Base-by-base conservation (phyloP, 2,888 invertebrate species). In the Caenorhabditis panamensis region DNA sequence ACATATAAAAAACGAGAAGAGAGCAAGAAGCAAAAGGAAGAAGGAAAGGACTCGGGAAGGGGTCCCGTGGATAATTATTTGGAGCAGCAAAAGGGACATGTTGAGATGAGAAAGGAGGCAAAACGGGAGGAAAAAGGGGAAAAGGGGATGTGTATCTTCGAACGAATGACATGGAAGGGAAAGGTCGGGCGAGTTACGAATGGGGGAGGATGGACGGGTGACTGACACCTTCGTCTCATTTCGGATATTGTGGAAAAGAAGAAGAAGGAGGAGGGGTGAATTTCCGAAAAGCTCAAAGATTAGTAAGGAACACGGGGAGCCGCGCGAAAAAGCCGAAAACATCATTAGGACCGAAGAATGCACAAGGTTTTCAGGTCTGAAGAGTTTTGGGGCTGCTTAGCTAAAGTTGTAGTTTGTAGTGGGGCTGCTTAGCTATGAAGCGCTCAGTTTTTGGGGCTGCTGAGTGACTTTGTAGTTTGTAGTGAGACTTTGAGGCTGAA, bases 11-110 rank as follows among this genome's bases (percentile, higher is more conserved):
- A 53, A 36, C 53, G 31, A n/a, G 18, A 28, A 53, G 16, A 22
- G 28, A 36, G 61, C 16, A 44, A 56, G 54, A 58, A 24, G 24
- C 16, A 26, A 24, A 5, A 31, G 37, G 67, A 31, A 51, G 51
- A 49, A 22, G 28, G n/a, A n/a, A n/a, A n/a, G n/a, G n/a, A n/a
- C n/a, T n/a, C n/a, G n/a, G n/a, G n/a, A 66, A 41, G 26, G 13
- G 26, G 37, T 36, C 20, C 59, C 59, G 20, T 26, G 59, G 59
- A 59, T 59, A 59, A 59, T 59, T 59, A 59, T 59, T 59, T 37
- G 28, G 36, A 22, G 37, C 36, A 58, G n/a, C n/a, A n/a, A 36
- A 18, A 36, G 37, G 58, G 20, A 41, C 31, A 59, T 59, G 59
- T 59, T 26, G 36, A 61, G 47, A 24, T n/a, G n/a, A n/a, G n/a